Evolutionary conservation across 2,888 invertebrate genomes (phyloP), one percentile per base, ranked within the genome.

Genomic region (Catocala fraxini): DNA sequence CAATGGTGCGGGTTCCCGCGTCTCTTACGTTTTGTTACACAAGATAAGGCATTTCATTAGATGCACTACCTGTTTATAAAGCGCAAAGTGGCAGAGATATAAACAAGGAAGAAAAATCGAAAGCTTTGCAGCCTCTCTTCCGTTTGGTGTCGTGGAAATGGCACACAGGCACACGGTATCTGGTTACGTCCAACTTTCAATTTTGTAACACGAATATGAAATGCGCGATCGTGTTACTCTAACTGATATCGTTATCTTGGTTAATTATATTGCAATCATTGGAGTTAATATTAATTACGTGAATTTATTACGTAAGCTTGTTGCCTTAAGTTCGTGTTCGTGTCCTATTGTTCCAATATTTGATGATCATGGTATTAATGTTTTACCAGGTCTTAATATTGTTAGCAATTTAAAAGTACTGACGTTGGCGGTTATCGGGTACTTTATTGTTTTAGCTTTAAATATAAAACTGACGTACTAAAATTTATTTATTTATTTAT

Each of bases 11-110:
- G 74, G 82, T 92, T 93, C 92, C 89, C 93, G 92, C 91, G 89
- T 84, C 87, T 89, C 88, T 93, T 92, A 91, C 88, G 85, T 83
- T 81, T 85, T 85, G 83, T 93, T 92, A 92, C 88, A 91, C 90
- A 92, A 92, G 87, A 89, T 84, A 83, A 82, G 77, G 80, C 84
- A 83, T 83, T 88, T 83, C 77, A 87, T 86, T 80, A 83, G 72
- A 83, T 80, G 70, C 78, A 83, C 81, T 82, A 80, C 79, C 77
- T 82, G 69, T 73, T 71, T 71, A 66, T 56, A 63, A 70, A 82
- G 75, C 74, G 79, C 75, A 77, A 76, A 15, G 15, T 46, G 13
- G 46, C 15, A 13, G 15, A 79, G 77, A 79, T 73, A 77, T 73
- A 76, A 76, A 85, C 77, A 65, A 84, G 85, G 82, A 86, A 86